A percentile compares a stretch with the other conserved stretches of the same genome.
Evolutionary conservation across 2,888 invertebrate species (phyloP).

Genomic region (Clistopyga incitator): DNA sequence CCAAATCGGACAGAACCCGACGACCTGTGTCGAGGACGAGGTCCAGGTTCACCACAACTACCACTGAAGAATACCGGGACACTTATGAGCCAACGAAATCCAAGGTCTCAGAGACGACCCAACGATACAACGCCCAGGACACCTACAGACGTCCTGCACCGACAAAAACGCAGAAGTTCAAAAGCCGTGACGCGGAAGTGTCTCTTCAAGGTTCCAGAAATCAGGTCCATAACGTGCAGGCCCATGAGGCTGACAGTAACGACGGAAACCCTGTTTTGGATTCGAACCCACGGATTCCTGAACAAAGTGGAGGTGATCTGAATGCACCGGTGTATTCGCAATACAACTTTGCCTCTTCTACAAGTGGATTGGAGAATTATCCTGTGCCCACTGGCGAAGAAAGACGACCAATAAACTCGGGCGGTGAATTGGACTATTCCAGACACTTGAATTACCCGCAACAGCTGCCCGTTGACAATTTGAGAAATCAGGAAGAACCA

Average conservation of each 20-base stretch:
- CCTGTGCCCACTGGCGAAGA: slow-evolving; percentile 49
- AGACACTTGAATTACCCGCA: slow-evolving; percentile 71
- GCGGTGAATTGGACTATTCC: slow-evolving; percentile 68
- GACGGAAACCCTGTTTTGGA: slow-evolving; percentile 60
- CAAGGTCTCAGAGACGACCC: slow-evolving; percentile 75
- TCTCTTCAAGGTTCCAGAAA: slow-evolving; percentile 55
- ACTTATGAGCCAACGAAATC: slow-evolving; percentile 79
- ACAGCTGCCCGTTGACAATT: background rate
- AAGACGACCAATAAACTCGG: slow-evolving; percentile 32
- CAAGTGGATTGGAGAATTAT: slow-evolving; percentile 71
- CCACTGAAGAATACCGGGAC: slow-evolving; percentile 80
- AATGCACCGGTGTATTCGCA: slow-evolving; percentile 61
- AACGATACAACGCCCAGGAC: slow-evolving; percentile 70
- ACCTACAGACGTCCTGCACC: slow-evolving; percentile 55
- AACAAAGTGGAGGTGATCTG: slow-evolving; percentile 17
- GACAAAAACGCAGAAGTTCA: slow-evolving; percentile 72
- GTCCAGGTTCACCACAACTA: slow-evolving; percentile 78
- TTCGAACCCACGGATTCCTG: slow-evolving; percentile 47
- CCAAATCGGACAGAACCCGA: slow-evolving; percentile 75
- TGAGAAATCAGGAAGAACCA: slow-evolving; percentile 37
- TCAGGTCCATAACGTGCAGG: slow-evolving; percentile 71
- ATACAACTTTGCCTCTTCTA: slow-evolving; percentile 70
- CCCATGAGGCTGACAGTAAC: slow-evolving; percentile 68
- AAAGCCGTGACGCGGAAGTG: slow-evolving; percentile 69
- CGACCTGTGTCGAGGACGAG: slow-evolving; percentile 80